Percentiles rank a stretch among this genome's conserved stretches.
Evolutionary conservation across 1,140 invertebrate species (phyloP).

Genomic region (Zaprionus ornatus): DNA sequence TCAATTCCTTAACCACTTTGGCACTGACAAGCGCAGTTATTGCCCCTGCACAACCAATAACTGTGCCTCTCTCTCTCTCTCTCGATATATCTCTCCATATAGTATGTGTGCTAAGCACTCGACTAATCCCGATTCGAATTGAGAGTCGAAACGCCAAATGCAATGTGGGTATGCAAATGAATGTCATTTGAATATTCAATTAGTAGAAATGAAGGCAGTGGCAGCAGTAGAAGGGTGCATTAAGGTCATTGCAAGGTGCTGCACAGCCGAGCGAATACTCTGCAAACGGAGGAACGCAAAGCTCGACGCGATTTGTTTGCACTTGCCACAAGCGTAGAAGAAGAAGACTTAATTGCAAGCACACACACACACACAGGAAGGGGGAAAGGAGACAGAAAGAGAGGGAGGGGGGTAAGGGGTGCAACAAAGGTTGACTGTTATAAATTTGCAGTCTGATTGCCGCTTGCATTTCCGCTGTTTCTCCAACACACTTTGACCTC

Average conservation of each 20-base stretch:
- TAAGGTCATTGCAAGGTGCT: conserved; percentile 18
- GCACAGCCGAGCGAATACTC: conserved; percentile 2
- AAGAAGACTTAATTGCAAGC: conserved; percentile 47
- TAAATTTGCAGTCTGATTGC: conserved; percentile 69
- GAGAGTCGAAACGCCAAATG: conserved; percentile 2
- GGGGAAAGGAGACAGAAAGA: background rate
- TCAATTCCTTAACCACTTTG: no score
- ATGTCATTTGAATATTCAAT: conserved; percentile 18
- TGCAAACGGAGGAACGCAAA: background rate
- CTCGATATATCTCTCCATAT: background rate
- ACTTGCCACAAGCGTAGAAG: background rate
- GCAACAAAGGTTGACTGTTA: conserved; percentile 30
- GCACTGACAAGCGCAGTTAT: no score
- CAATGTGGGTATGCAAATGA: conserved; percentile 28
- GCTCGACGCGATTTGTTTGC: conserved; percentile 4
- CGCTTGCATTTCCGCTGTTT: conserved; percentile 67
- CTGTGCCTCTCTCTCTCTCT: background rate
- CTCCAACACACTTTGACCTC: conserved; percentile 51
- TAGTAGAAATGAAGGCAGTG: background rate
- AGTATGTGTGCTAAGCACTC: background rate
- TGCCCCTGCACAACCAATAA: background rate
- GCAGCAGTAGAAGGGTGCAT: background rate
- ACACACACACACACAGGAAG: background rate
- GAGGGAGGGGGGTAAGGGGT: background rate
- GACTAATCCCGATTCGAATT: background rate